phyloP scores from a whole-genome alignment of 2,888 invertebrate species.

The Blomia tropicalis region DNA sequence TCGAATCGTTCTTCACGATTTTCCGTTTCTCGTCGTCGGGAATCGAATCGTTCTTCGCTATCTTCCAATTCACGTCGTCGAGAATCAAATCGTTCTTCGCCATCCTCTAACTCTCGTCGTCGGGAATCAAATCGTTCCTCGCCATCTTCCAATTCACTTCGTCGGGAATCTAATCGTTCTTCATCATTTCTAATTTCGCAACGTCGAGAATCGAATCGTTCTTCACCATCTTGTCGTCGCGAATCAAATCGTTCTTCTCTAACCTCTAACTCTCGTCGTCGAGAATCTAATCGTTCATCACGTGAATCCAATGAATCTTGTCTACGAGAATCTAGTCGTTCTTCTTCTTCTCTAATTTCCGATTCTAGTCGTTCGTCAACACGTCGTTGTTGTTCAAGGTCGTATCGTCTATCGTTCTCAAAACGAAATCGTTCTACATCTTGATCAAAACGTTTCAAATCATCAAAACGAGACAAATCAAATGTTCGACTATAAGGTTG shows the following conservation, averaged over 20 bases:
- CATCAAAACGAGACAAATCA: not conserved
- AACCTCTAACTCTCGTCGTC: not conserved
- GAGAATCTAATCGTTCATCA: not conserved
- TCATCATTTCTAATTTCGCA: too few relatives aligned
- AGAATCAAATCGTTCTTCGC: not conserved
- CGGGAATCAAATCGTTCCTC: too few relatives aligned
- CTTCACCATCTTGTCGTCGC: not conserved
- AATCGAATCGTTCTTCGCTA: too few relatives aligned
- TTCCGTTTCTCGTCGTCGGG: not conserved
- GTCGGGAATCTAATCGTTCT: too few relatives aligned
- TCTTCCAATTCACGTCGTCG: not conserved
- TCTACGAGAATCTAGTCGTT: not conserved
- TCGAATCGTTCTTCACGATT: not conserved
- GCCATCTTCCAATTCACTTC: too few relatives aligned
- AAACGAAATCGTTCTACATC: not conserved
- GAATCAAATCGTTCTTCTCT: not conserved
- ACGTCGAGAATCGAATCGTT: too few relatives aligned
- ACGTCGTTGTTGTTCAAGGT: not conserved
- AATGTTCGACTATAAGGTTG: not conserved
- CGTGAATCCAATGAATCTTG: too few relatives aligned
- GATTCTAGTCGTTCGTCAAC: not conserved
- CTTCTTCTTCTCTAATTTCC: not conserved
- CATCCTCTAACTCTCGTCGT: not conserved
- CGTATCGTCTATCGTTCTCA: not conserved
- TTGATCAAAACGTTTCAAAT: conserved; percentile 3